phyloP scores from a whole-genome alignment of 2,113 vertebrate species.

The Phalacrocorax pelagicus region DNA sequence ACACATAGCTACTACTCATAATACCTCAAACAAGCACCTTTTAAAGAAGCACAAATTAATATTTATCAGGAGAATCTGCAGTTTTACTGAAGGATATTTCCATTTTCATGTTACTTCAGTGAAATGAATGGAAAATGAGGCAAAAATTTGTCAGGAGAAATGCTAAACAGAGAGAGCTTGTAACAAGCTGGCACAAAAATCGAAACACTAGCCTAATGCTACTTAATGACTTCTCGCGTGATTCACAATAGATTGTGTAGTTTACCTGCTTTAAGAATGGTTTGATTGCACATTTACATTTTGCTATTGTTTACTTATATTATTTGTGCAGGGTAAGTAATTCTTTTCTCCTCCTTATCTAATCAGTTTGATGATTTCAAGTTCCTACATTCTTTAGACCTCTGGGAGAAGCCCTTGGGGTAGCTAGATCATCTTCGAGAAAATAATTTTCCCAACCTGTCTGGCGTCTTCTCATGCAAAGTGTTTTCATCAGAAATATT shows the following conservation, averaged over 20 bases:
- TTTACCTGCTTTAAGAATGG: background rate
- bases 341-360: background rate
- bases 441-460: background rate
- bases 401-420: background rate
- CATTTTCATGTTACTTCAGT: background rate
- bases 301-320: background rate
- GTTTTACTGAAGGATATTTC: constrained; percentile 14
- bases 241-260: background rate
- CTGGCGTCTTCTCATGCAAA: background rate
- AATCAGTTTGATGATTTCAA: too few species aligned
- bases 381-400: background rate
- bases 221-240: background rate
- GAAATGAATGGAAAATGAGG: constrained; percentile 9
- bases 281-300: background rate
- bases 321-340: background rate
- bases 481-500: background rate
- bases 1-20: constrained; percentile 64
- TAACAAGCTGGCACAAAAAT: background rate
- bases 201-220: background rate
- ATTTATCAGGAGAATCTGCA: constrained; percentile 46
- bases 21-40: constrained; percentile 53
- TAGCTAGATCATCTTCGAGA: background rate
- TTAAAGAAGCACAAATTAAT: constrained; percentile 40
- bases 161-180: background rate
- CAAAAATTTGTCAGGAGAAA: background rate